Percentiles rank a stretch among this genome's conserved stretches.
phyloP scores from a whole-genome alignment of 1,140 invertebrate genomes.

The Aphaenogaster rudis region DNA sequence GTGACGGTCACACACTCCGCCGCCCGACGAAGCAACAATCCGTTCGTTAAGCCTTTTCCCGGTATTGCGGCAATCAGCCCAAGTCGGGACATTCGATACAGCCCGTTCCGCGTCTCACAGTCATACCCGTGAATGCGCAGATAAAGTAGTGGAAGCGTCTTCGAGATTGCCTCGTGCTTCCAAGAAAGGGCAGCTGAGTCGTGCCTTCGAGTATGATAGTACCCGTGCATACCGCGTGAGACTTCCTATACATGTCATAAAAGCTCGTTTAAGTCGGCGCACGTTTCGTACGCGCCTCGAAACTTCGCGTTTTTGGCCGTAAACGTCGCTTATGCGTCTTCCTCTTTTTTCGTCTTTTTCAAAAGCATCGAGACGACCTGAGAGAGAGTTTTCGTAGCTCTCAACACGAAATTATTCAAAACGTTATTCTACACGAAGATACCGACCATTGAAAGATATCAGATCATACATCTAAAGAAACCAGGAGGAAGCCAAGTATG shows the following conservation, averaged over 20 bases:
- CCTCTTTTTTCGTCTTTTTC: background rate
- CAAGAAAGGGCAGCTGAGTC: slow-evolving; percentile 61
- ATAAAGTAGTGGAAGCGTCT: slow-evolving; percentile 66
- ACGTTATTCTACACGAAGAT: background rate
- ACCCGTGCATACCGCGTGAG: slow-evolving; percentile 28
- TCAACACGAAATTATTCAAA: background rate
- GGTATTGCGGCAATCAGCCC: slow-evolving; percentile 73
- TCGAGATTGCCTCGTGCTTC: slow-evolving; percentile 68
- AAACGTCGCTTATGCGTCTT: slow-evolving; percentile 13
- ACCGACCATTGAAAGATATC: background rate
- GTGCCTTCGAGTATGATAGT: slow-evolving; percentile 38
- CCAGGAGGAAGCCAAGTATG: no score
- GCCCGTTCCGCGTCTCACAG: slow-evolving; percentile 62
- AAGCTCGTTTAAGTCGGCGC: slow-evolving; percentile 55
- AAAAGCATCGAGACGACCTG: background rate
- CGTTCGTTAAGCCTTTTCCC: slow-evolving; percentile 77
- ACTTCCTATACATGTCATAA: slow-evolving; percentile 59
- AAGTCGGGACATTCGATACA: slow-evolving; percentile 74
- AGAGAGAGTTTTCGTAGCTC: background rate
- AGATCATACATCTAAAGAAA: background rate
- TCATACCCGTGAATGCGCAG: slow-evolving; percentile 59
- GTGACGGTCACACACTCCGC: slow-evolving; percentile 65
- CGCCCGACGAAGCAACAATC: slow-evolving; percentile 71
- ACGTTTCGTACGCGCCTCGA: slow-evolving; percentile 36
- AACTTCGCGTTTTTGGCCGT: slow-evolving; percentile 38